Evolutionary conservation across 2,113 vertebrate genomes (phyloP).

Genomic region (Bagarius yarrelli): DNA sequence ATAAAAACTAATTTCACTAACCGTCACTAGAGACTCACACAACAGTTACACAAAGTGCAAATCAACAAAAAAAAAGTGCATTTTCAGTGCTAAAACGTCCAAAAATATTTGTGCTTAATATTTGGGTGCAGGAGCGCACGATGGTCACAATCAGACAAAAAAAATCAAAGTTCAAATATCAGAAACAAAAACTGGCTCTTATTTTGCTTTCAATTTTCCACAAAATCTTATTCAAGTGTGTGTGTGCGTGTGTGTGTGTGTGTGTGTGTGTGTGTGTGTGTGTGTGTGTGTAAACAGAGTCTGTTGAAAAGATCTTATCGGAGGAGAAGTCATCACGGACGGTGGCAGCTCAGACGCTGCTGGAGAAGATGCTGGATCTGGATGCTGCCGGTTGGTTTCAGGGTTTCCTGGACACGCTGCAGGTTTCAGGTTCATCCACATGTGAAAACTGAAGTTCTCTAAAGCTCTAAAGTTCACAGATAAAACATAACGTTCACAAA

Average conservation of each 20-base stretch:
- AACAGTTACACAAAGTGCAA: no score
- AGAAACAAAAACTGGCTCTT: no score
- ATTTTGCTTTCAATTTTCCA: no score
- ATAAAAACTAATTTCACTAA: no score
- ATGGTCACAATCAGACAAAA: no score
- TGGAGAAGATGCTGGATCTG: constrained; percentile 39
- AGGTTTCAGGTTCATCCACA: constrained; percentile 31
- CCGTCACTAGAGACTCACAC: no score
- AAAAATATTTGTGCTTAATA: no score
- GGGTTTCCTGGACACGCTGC: constrained; percentile 52
- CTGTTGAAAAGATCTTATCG: constrained; percentile 49
- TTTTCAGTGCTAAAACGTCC: no score
- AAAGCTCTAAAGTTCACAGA: neutral
- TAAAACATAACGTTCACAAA: neutral
- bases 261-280: neutral
- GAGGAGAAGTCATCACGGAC: constrained; percentile 46
- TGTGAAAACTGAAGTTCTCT: neutral
- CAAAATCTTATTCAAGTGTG: neutral
- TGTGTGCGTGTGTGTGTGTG: neutral
- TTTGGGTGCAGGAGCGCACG: no score
- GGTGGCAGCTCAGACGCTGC: constrained; percentile 43
- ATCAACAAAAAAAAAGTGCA: no score
- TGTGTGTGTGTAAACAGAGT: constrained; percentile 35
- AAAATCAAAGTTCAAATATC: no score
- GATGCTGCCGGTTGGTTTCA: constrained; percentile 55